Conservation (phyloP, 2,113 vertebrate species). For the Erythrolamprus reginae region DNA sequence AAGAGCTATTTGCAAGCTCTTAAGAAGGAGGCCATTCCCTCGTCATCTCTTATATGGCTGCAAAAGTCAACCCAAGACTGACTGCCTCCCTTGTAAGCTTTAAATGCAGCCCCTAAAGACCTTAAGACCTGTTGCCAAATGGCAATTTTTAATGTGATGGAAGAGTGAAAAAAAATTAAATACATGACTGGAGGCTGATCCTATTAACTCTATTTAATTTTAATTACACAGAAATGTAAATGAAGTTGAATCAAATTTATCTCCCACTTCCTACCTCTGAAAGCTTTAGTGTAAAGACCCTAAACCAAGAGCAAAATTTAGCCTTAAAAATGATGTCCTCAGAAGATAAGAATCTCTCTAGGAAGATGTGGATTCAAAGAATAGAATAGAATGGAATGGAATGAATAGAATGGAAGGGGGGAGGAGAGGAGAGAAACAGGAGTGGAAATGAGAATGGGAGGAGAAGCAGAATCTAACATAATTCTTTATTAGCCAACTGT, state of each 20-base stretch:
- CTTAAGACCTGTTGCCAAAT: background rate
- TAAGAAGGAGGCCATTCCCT: conserved; percentile 25
- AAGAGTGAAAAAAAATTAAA: background rate
- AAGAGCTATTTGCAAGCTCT: conserved; percentile 22
- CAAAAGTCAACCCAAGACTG: background rate
- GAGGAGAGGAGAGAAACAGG: no score
- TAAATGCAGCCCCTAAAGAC: background rate
- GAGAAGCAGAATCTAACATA: no score
- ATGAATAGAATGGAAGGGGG: no score
- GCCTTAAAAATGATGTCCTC: background rate
- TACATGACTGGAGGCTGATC: background rate
- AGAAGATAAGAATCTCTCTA: background rate
- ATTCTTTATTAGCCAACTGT: no score
- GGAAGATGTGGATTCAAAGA: background rate
- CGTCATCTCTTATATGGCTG: conserved; percentile 13
- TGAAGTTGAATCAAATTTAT: background rate
- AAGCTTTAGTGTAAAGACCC: background rate
- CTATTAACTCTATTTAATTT: background rate
- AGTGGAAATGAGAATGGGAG: no score
- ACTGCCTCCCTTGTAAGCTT: background rate
- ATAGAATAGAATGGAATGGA: no score
- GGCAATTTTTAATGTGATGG: background rate
- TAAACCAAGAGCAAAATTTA: background rate
- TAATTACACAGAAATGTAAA: background rate
- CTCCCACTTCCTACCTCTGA: background rate